phyloP scores from a whole-genome alignment of 2,797 vertebrate genomes.

The Alectoris magna region DNA sequence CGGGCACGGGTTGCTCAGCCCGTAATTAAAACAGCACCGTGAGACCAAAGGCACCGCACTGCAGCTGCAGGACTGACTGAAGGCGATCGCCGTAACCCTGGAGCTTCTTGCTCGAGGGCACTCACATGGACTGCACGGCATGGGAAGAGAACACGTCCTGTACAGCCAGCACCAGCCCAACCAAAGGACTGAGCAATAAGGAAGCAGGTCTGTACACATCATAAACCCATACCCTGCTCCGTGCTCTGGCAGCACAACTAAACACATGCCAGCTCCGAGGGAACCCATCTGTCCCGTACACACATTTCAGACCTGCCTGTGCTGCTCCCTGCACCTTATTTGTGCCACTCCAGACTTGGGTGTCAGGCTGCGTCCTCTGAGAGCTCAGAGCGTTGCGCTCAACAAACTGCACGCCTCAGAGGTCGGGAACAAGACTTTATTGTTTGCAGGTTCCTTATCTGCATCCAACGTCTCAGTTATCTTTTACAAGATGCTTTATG shows the following conservation, averaged over 20 bases:
- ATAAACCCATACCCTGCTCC: background rate
- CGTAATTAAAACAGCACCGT: conserved; percentile 26
- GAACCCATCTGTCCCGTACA: rapidly evolving
- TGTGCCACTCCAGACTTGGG: background rate
- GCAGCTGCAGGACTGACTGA: background rate
- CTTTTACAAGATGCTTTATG: background rate
- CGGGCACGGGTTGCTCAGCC: background rate
- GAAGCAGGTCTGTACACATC: background rate
- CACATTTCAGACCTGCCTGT: background rate
- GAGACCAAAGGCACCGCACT: background rate
- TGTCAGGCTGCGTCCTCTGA: no score
- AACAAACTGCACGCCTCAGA: conserved; percentile 20
- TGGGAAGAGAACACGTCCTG: background rate
- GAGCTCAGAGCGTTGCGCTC: background rate
- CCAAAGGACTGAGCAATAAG: background rate
- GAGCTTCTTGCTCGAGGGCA: conserved; percentile 15
- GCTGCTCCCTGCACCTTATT: background rate
- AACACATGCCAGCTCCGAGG: rapidly evolving
- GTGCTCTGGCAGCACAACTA: rapidly evolving
- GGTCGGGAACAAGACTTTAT: conserved; percentile 54
- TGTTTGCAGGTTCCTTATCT: conserved; percentile 61
- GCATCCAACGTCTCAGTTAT: background rate
- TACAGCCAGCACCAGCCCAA: background rate
- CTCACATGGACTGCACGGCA: background rate
- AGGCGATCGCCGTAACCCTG: background rate